phyloP scores from a whole-genome alignment of 2,113 vertebrate species.

The Phyllostomus hastatus region DNA sequence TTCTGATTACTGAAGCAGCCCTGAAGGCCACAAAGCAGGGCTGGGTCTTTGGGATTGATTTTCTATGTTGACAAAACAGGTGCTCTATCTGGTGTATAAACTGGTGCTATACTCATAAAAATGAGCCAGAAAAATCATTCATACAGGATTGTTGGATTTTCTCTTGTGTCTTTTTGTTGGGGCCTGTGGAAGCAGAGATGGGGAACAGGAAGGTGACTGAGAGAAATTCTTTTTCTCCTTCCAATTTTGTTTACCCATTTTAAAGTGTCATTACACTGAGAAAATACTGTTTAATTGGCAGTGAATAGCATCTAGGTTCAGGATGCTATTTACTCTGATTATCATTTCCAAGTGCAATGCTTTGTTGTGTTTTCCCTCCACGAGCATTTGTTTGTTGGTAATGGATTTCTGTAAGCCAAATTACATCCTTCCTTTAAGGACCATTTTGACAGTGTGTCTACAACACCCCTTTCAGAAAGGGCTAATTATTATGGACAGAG shows the following conservation, averaged over 20 bases:
- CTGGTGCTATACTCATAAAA: slow-evolving; percentile 63
- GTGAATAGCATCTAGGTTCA: neutral
- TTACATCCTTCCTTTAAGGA: slow-evolving; percentile 58
- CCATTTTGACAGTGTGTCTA: slow-evolving; percentile 53
- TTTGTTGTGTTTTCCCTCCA: slow-evolving; percentile 49
- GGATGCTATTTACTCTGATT: slow-evolving; percentile 17
- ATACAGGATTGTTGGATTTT: neutral
- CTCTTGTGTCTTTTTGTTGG: neutral
- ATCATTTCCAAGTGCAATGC: slow-evolving; percentile 22
- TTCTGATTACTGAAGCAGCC: slow-evolving; percentile 58
- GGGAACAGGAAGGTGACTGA: neutral
- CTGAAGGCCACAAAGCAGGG: slow-evolving; percentile 49
- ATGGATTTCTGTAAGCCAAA: slow-evolving; percentile 67
- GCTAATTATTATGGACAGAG: slow-evolving; percentile 69
- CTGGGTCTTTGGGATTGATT: slow-evolving; percentile 60
- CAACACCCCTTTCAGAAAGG: slow-evolving; percentile 53
- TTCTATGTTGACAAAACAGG: slow-evolving; percentile 57
- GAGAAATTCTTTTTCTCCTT: neutral
- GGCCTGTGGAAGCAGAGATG: neutral
- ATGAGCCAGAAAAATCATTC: slow-evolving; percentile 35
- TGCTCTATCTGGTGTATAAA: slow-evolving; percentile 63
- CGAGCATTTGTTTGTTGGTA: slow-evolving; percentile 57
- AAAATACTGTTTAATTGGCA: slow-evolving; percentile 61
- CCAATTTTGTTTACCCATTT: slow-evolving; percentile 41
- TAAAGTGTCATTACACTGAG: slow-evolving; percentile 33